phyloP scores from a whole-genome alignment of 2,113 vertebrate genomes.

The Lycaon pictus region DNA sequence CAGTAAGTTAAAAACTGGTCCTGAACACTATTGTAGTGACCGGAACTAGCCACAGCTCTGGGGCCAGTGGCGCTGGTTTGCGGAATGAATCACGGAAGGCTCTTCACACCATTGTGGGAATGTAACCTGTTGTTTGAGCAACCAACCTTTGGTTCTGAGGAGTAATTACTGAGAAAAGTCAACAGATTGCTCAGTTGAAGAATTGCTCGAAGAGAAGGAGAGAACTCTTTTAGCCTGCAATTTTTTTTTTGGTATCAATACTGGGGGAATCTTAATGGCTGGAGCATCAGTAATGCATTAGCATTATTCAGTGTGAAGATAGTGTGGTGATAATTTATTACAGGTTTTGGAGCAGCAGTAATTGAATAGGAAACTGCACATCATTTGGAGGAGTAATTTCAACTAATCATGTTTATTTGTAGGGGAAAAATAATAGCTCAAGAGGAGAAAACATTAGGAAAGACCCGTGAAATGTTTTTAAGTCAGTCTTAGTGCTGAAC shows the following conservation, averaged over 20 bases:
- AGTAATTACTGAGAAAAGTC: not conserved
- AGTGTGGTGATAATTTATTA: conserved; percentile 76
- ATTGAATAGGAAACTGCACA: conserved; percentile 71
- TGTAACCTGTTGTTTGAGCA: not conserved
- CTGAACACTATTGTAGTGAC: not conserved
- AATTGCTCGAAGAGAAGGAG: not conserved
- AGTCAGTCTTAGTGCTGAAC: conserved; percentile 57
- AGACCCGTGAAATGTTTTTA: conserved; percentile 12
- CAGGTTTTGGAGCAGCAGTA: conserved; percentile 79
- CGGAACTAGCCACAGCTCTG: not conserved
- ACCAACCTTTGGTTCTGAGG: not conserved
- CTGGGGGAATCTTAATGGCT: not conserved
- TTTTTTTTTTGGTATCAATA: not conserved
- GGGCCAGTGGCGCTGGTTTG: not conserved
- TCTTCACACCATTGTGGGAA: not conserved
- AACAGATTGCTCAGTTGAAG: not conserved
- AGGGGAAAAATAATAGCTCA: conserved; percentile 65
- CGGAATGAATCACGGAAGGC: not conserved
- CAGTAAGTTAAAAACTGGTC: not conserved
- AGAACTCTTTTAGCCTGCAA: not conserved
- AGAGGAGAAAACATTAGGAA: conserved; percentile 62
- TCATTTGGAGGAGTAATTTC: conserved; percentile 80
- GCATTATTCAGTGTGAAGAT: conserved; percentile 64
- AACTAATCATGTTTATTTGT: conserved; percentile 73
- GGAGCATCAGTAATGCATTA: conserved; percentile 18